These are phyloP conservation scores for Miltochrista miniata DNA, from an alignment of 2,888 invertebrate genomes.

Conservation along the genomic window DNA sequence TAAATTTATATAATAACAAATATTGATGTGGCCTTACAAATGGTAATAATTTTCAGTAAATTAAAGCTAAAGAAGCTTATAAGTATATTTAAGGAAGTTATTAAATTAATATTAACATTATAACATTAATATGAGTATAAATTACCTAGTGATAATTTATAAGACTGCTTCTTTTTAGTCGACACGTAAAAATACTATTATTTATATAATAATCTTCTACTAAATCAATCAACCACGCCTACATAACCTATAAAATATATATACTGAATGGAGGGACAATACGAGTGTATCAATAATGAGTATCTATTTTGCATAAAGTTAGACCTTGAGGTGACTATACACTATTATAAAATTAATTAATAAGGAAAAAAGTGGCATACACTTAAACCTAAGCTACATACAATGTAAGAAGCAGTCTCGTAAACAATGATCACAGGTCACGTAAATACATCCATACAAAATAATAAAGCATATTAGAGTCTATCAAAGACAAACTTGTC, in stretches of 20 bases:
- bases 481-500: constrained; percentile 51
- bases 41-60: constrained; percentile 48
- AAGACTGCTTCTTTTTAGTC: constrained; percentile 35
- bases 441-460: constrained; percentile 40
- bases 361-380: constrained; percentile 3
- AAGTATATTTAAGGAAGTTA: constrained; percentile 39
- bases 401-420: constrained; percentile 47
- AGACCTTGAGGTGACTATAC: constrained; percentile 11
- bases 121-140: constrained; percentile 41
- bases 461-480: constrained; percentile 31
- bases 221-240: too few relatives aligned
- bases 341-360: constrained; percentile 17
- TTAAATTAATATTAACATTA: constrained; percentile 36
- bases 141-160: constrained; percentile 44
- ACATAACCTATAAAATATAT: too few relatives aligned
- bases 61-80: constrained; percentile 52
- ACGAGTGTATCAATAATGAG: constrained; percentile 15
- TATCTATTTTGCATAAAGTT: constrained; percentile 14
- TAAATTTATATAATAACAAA: constrained; percentile 68
- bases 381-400: constrained; percentile 9
- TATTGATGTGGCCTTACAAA: constrained; percentile 53
- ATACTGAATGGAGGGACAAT: neutral
- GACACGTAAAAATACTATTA: neutral
- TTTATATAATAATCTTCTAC: too few relatives aligned
- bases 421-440: constrained; percentile 45